Base-by-base conservation (phyloP, 2,888 invertebrate species). In the Lepidochitona cinerea region DNA sequence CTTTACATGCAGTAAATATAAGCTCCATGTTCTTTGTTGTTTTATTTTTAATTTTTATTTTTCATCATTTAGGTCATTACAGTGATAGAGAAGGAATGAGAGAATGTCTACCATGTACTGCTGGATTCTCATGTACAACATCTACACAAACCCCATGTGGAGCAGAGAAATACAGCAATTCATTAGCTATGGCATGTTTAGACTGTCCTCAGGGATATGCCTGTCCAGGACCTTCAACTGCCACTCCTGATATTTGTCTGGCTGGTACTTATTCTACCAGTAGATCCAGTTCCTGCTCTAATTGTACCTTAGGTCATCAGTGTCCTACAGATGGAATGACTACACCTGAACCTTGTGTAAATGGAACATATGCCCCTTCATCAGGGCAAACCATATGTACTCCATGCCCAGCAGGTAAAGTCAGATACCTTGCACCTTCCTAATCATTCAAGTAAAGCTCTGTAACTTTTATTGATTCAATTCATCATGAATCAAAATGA, bases 21-120 rank as follows among this genome's bases (percentile, higher is more conserved):
- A n/a, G n/a, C n/a, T n/a, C n/a, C n/a, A n/a, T n/a, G n/a, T n/a
- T n/a, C n/a, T n/a, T n/a, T n/a, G n/a, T n/a, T n/a, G n/a, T n/a
- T n/a, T n/a, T n/a, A n/a, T n/a, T n/a, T n/a, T n/a, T n/a, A n/a
- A n/a, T n/a, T n/a, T n/a, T n/a, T n/a, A n/a, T n/a, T n/a, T n/a
- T n/a, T n/a, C n/a, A n/a, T n/a, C n/a, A n/a, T n/a, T n/a, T n/a
- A 68, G 68, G 49, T 37, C 35, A 33, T 36, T 52, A 52, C 29
- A 52, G 26, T 70, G 23, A 12, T 29, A 14, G 18, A 0, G 18
- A 72, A 33, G 74, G 78, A 7, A 72, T 79, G 32, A 68, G 36
- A 32, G 68, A 64, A 53, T 89, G 89, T 72, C 83, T 80, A 3
- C 29, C 59, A 4, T 88, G 88, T 76, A 80, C 83, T 23, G 78